Evolutionary conservation across 2,797 vertebrate species (phyloP).

Genomic region (Cyclura pinguis): DNA sequence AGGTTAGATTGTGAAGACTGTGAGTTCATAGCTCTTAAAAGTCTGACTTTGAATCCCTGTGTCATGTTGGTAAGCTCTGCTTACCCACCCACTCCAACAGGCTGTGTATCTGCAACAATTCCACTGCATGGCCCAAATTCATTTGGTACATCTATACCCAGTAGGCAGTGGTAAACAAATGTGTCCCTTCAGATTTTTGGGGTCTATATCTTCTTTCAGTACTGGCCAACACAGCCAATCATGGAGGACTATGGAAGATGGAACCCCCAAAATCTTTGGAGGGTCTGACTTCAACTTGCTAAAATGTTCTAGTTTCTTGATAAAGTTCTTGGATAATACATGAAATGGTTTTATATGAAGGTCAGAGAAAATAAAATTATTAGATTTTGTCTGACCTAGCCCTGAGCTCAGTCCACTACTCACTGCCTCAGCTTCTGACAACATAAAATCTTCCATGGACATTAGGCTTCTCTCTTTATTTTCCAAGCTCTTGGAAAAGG

Average conservation of each 20-base stretch:
- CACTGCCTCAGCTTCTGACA: slow-evolving; percentile 59
- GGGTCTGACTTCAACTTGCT: no score
- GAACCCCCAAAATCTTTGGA: no score
- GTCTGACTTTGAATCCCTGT: no score
- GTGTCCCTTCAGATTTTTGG: no score
- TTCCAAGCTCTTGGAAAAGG: slow-evolving; percentile 51
- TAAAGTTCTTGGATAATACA: no score
- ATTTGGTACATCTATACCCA: background rate
- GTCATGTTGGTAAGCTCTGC: background rate
- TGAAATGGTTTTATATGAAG: background rate
- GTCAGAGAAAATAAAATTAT: background rate
- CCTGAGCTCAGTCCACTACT: slow-evolving; percentile 38
- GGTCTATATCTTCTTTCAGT: no score
- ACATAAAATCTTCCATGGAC: slow-evolving; percentile 31
- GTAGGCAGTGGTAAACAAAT: no score
- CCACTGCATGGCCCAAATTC: background rate
- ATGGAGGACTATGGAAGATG: no score
- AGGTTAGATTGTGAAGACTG: background rate
- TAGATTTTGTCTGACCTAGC: background rate
- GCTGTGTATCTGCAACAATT: no score
- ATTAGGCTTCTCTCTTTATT: slow-evolving; percentile 51
- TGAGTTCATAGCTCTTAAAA: background rate
- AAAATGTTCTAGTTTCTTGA: no score
- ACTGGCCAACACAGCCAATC: no score
- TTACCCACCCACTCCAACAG: background rate